Conservation (phyloP, 2,888 invertebrate species). For the Polyploca ridens region DNA sequence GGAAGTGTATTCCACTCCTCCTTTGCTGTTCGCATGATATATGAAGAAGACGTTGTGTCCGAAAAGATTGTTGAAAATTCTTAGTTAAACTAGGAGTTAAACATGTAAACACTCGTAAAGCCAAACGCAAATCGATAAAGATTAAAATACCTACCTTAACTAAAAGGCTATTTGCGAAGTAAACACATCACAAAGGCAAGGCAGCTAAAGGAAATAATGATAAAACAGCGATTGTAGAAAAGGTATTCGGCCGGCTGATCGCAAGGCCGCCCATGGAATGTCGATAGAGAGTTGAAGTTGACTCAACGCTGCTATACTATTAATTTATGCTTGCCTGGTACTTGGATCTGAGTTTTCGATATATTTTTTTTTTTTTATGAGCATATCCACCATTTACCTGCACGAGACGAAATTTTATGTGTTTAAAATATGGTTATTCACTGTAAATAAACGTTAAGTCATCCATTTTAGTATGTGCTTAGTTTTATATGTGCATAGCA, state of each 20-base stretch:
- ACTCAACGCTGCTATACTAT: constrained; percentile 45
- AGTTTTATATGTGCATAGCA: background rate
- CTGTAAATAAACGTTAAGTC: background rate
- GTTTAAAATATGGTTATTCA: background rate
- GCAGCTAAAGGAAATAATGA: constrained; percentile 33
- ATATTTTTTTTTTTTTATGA: constrained; percentile 24
- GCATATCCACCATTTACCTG: constrained; percentile 2
- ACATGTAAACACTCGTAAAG: background rate
- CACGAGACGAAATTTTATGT: background rate
- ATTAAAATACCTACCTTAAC: constrained; percentile 17
- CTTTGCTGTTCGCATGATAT: too few species aligned
- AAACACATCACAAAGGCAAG: constrained; percentile 35
- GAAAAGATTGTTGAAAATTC: too few species aligned
- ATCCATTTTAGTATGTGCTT: background rate
- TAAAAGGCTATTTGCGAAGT: constrained; percentile 19
- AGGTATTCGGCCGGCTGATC: constrained; percentile 50
- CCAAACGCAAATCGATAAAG: background rate
- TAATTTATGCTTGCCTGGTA: constrained; percentile 48
- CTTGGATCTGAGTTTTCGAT: constrained; percentile 28
- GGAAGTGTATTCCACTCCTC: too few species aligned
- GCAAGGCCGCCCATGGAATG: constrained; percentile 66
- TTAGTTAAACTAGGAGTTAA: too few species aligned
- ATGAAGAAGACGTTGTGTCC: too few species aligned
- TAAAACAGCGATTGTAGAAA: constrained; percentile 38
- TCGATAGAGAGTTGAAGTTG: constrained; percentile 69